phyloP scores from a whole-genome alignment of 1,140 invertebrate species.

The Papilio aristodemus region DNA sequence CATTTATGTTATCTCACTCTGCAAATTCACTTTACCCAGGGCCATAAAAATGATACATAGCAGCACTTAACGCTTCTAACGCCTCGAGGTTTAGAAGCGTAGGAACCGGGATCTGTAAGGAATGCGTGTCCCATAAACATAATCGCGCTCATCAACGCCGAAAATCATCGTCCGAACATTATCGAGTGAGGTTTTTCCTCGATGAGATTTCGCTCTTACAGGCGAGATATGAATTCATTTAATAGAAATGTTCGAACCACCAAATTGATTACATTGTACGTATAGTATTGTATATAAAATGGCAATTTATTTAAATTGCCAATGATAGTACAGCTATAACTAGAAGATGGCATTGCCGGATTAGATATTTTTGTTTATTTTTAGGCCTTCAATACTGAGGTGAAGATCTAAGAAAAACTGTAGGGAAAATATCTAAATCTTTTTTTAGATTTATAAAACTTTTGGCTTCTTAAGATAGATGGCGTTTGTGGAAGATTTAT shows the following conservation, averaged over 20 bases:
- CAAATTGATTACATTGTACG: not conserved
- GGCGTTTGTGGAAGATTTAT: no score
- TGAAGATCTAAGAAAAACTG: no score
- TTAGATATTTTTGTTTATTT: no score
- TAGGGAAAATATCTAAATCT: no score
- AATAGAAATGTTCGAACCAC: not conserved
- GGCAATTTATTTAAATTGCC: no score
- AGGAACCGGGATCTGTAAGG: slow-evolving; percentile 48
- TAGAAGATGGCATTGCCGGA: no score
- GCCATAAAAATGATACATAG: slow-evolving; percentile 77
- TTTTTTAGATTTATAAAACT: no score
- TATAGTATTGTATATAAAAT: no score
- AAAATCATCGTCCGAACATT: slow-evolving; percentile 30
- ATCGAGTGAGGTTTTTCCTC: slow-evolving; percentile 11
- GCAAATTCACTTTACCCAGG: slow-evolving; percentile 75
- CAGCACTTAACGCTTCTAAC: slow-evolving; percentile 61
- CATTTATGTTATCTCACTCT: slow-evolving; percentile 67
- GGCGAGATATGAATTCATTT: not conserved
- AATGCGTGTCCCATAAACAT: slow-evolving; percentile 68
- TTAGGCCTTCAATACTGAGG: no score
- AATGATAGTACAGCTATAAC: no score
- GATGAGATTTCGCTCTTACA: slow-evolving; percentile 7
- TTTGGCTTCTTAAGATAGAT: no score
- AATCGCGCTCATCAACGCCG: slow-evolving; percentile 62
- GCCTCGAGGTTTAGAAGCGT: slow-evolving; percentile 62